phyloP scores from a whole-genome alignment of 2,113 vertebrate species.

The Gallinago undulata region DNA sequence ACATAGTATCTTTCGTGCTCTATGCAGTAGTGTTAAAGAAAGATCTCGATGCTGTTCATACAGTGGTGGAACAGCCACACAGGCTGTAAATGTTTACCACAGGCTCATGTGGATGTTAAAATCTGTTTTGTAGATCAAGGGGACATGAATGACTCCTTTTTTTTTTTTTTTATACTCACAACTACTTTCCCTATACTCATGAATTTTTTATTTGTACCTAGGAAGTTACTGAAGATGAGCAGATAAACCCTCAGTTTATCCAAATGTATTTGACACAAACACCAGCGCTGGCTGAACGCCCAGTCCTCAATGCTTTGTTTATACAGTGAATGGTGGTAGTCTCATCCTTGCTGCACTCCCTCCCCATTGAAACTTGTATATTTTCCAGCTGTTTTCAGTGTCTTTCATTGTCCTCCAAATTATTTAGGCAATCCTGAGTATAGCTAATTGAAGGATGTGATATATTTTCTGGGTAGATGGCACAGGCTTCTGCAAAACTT shows the following conservation, averaged over 20 bases:
- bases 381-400: background rate
- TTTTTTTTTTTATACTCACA: background rate
- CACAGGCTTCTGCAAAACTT: background rate
- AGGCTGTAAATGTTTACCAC: background rate
- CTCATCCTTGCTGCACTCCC: background rate
- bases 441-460: background rate
- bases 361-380: background rate
- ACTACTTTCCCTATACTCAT: background rate
- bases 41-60: background rate
- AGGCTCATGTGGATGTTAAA: background rate
- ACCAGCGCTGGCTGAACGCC: background rate
- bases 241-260: background rate
- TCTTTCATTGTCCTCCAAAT: background rate
- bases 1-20: background rate
- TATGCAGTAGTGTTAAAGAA: background rate
- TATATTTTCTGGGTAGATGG: background rate
- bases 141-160: background rate
- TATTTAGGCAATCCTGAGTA: background rate
- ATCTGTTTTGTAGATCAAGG: background rate
- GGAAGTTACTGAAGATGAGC: background rate
- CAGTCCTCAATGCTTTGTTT: conserved; percentile 12
- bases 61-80: background rate
- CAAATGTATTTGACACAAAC: background rate
- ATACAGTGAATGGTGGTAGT: background rate
- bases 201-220: background rate